These are phyloP conservation scores for Lethocerus indicus DNA, from an alignment of 1,140 invertebrate genomes.

Conservation along the genomic window DNA sequence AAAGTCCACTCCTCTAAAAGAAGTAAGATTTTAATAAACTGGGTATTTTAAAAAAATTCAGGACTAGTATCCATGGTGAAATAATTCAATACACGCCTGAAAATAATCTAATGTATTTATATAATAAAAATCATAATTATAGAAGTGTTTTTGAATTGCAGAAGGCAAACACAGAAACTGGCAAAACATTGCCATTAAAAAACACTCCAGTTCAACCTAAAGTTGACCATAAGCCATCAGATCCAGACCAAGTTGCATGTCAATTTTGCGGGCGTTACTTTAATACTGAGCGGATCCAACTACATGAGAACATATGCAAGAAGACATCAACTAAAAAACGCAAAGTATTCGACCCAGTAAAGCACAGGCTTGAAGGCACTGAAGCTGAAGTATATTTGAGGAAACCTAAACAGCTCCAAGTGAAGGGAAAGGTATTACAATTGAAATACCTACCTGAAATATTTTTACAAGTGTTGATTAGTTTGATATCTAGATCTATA, in stretches of 20 bases:
- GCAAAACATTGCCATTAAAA: not conserved
- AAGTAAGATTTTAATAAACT: too few species aligned
- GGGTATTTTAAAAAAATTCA: not conserved
- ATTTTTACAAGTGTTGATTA: not conserved
- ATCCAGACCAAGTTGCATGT: constrained; percentile 21
- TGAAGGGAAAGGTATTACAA: not conserved
- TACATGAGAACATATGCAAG: constrained; percentile 67
- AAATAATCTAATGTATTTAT: too few species aligned
- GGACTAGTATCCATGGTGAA: not conserved
- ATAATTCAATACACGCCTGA: not conserved
- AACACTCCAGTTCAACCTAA: not conserved
- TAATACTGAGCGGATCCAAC: constrained; percentile 53
- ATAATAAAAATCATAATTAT: too few species aligned
- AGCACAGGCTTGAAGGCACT: constrained; percentile 69
- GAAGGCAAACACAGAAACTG: not conserved
- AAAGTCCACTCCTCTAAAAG: too few species aligned
- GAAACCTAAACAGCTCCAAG: constrained; percentile 20
- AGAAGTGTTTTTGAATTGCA: too few species aligned
- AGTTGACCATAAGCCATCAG: not conserved
- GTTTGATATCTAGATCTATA: too few species aligned
- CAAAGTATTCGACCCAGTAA: constrained; percentile 72
- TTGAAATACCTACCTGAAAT: not conserved
- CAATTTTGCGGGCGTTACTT: constrained; percentile 54
- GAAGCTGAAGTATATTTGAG: constrained; percentile 62
- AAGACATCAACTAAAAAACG: constrained; percentile 59